Base-by-base conservation (phyloP, 2,113 vertebrate genomes). In the Pteropus alecto region DNA sequence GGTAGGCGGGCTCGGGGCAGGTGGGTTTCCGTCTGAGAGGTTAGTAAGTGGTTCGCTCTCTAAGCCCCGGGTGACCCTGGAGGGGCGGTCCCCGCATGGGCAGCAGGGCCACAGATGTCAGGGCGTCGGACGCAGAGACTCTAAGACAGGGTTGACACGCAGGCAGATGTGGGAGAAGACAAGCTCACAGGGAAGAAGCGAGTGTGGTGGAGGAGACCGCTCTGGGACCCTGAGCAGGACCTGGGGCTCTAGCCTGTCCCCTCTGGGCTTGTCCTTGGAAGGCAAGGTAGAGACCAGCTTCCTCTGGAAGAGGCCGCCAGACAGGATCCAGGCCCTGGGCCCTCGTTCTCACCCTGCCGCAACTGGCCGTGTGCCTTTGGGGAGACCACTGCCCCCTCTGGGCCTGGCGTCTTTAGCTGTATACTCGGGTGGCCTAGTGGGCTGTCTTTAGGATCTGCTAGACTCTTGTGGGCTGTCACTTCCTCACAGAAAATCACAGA, bases 151-250 rank as follows among this genome's bases (percentile, higher is more conserved):
- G 46, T n/a, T 28, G 35, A 51, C 13, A 71, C 19, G 41, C 1
- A 48, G 51, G n/a, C 71, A 63, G 71, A 26, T 41, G n/a, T 24
- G 68, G 79, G 43, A n/a, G 4, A n/a, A 41, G 68, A 65, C 19
- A 13, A 2, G 1, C 12, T 63, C 19, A 8, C 1, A 9, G 2
- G 5, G 11, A 33, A 18, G 15, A 16, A 28, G 33, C 71, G 14
- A 13, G 3, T 56, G 35, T 9, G 6, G 16, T 7, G 7, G 13
- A 9, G 26, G 22, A 15, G 7, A 21, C 18, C 18, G 19, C 7
- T 56, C 56, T 21, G 54, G 56, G 56, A 22, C 56, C 56, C 56
- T 7, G 56, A 56, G 56, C 7, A 21, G 56, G 1, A 56, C 21
- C n/a, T 3, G 6, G 43, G 54, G 21, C 43, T 15, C 22, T 54